phyloP scores from a whole-genome alignment of 2,113 vertebrate genomes.

The Atractosteus spatula region DNA sequence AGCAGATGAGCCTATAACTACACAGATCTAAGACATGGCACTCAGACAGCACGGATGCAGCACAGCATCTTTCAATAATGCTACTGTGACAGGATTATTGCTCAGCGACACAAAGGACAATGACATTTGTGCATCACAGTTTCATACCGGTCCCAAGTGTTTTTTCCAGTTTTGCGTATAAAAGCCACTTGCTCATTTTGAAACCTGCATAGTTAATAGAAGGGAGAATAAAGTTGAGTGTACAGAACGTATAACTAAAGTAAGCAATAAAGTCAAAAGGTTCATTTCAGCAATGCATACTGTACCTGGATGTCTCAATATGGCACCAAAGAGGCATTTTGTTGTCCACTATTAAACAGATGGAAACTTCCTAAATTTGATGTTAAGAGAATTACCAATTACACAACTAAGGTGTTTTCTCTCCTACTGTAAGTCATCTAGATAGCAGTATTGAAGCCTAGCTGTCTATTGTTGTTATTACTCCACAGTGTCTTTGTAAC shows the following conservation, averaged over 20 bases:
- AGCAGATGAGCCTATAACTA: not conserved
- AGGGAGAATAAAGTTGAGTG: slow-evolving; percentile 32
- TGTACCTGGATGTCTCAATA: not conserved
- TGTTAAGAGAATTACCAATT: no score
- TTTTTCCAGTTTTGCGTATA: slow-evolving; percentile 76
- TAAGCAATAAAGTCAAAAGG: not conserved
- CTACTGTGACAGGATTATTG: not conserved
- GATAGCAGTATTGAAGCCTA: no score
- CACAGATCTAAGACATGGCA: not conserved
- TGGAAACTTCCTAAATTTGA: no score
- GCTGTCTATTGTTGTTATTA: no score
- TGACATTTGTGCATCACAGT: not conserved
- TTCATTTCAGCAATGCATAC: not conserved
- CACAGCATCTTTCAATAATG: not conserved
- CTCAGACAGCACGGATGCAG: no score
- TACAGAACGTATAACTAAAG: not conserved
- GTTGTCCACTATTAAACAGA: no score
- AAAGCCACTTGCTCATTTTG: slow-evolving; percentile 73
- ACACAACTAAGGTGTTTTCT: no score
- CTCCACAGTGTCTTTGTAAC: no score
- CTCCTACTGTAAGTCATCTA: no score
- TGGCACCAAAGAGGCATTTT: no score
- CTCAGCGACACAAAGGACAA: not conserved
- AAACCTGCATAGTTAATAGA: slow-evolving; percentile 66
- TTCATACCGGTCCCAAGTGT: slow-evolving; percentile 75